Conservation (phyloP, 1,140 invertebrate species). For the Chrysopa pallens region DNA sequence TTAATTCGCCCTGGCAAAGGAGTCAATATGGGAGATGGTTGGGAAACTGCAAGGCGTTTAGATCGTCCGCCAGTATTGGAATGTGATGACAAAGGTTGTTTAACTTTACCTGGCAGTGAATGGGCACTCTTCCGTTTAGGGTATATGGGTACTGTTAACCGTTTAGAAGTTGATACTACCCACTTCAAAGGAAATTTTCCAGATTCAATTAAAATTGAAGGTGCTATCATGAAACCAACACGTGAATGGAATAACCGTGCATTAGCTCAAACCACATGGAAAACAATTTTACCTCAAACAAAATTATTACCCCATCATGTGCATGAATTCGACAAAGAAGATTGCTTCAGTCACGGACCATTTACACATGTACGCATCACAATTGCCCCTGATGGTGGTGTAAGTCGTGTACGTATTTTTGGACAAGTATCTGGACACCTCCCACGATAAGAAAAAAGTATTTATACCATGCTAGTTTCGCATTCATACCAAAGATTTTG, state of each 20-base stretch:
- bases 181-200: constrained; percentile 54
- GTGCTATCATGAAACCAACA: constrained; percentile 18
- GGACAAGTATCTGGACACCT: constrained; percentile 10
- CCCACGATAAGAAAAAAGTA: too few relatives aligned
- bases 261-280: constrained; percentile 21
- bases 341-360: constrained; percentile 9
- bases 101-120: constrained; percentile 37
- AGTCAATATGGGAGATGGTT: constrained; percentile 40
- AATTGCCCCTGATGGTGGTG: constrained; percentile 45
- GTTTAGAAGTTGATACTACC: constrained; percentile 39
- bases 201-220: constrained; percentile 40
- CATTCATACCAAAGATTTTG: too few relatives aligned
- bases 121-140: constrained; percentile 44
- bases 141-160: constrained; percentile 28
- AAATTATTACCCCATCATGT: constrained; percentile 31
- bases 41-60: constrained; percentile 44
- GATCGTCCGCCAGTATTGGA: constrained; percentile 39
- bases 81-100: constrained; percentile 31
- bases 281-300: constrained; percentile 25
- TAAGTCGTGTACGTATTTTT: constrained; percentile 36
- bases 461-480: too few relatives aligned
- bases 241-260: constrained; percentile 15
- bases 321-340: constrained; percentile 23
- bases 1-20: constrained; percentile 33
- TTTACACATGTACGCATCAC: constrained; percentile 37